These are phyloP conservation scores for Bos taurus DNA, from an alignment of 2,113 vertebrate species.

Conservation along the genomic window DNA sequence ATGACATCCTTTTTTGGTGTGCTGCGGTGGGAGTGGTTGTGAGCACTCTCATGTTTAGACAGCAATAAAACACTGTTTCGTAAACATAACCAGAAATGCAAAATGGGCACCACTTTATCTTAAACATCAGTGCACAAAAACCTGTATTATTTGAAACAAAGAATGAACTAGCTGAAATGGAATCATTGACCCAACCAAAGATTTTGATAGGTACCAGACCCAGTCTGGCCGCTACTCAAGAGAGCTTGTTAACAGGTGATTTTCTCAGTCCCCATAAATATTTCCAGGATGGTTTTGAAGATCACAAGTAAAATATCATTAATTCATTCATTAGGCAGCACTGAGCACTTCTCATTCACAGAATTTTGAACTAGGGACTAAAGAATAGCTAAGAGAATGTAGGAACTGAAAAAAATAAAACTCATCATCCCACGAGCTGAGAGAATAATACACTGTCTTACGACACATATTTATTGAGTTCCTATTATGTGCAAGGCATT, in stretches of 20 bases:
- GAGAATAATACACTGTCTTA: background rate
- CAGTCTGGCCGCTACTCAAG: background rate
- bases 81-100: constrained; percentile 39
- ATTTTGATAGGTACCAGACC: constrained; percentile 35
- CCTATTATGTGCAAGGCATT: background rate
- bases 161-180: constrained; percentile 31
- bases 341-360: background rate
- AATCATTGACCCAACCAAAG: background rate
- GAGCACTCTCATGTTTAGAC: constrained; percentile 52
- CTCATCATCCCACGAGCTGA: background rate
- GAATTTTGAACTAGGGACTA: constrained; percentile 11
- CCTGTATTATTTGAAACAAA: constrained; percentile 45
- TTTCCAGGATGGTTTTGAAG: background rate
- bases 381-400: background rate
- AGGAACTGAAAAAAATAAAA: background rate
- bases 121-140: constrained; percentile 29
- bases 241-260: constrained; percentile 34
- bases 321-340: background rate
- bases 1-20: background rate
- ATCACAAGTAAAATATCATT: background rate
- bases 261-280: constrained; percentile 13
- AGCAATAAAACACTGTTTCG: constrained; percentile 76
- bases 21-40: background rate
- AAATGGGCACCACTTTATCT: constrained; percentile 42
- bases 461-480: background rate